Conservation (phyloP, 2,113 vertebrate species). For the Hemiscyllium ocellatum region DNA sequence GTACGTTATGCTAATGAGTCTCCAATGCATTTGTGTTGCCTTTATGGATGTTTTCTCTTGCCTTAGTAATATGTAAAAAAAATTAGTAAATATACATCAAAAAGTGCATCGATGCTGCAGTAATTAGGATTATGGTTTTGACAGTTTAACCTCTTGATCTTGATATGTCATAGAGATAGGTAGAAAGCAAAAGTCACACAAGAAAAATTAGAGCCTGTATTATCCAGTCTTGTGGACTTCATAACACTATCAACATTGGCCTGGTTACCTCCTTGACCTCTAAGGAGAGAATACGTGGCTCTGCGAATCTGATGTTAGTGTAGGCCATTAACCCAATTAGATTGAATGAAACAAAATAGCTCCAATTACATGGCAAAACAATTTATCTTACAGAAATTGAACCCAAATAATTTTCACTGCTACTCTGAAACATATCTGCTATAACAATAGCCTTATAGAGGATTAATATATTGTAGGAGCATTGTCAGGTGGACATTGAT, state of each 20-base stretch:
- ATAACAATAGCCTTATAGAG: background rate
- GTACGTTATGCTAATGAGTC: background rate
- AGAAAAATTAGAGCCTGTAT: background rate
- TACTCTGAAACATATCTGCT: background rate
- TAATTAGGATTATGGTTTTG: background rate
- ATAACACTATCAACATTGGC: background rate
- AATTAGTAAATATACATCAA: background rate
- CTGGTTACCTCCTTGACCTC: background rate
- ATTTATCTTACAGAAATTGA: background rate
- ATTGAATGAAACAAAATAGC: background rate
- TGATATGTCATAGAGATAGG: background rate
- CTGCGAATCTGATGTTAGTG: background rate
- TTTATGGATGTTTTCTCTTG: background rate
- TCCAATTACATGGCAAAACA: background rate
- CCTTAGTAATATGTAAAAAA: background rate
- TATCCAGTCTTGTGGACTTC: background rate
- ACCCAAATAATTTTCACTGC: background rate
- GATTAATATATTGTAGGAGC: too few species aligned
- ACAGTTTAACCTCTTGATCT: background rate
- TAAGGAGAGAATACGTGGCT: background rate
- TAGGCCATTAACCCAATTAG: background rate
- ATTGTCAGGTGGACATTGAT: too few species aligned
- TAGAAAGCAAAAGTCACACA: background rate
- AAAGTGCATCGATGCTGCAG: background rate
- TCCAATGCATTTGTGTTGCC: background rate